Evolutionary conservation across 2,888 invertebrate species (phyloP), one percentile per base, ranked within the genome.

Genomic region (Netelia melanura): DNA sequence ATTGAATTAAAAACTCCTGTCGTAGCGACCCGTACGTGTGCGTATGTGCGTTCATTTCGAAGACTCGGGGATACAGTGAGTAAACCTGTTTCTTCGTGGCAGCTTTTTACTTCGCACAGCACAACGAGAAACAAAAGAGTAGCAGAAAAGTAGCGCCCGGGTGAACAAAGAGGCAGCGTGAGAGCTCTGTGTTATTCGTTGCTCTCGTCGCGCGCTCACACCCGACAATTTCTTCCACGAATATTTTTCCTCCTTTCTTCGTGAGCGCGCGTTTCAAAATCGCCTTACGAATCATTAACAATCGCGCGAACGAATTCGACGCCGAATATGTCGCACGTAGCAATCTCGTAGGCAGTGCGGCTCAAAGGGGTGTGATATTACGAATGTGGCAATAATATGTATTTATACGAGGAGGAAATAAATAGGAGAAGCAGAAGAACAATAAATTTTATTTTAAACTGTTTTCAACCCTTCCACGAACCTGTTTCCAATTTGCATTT

Each of bases 1-100:
- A 85, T 85, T 85, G 85, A 85, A 85, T 85, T 85, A 85, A 85
- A 85, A 85, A 85, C 64, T 78, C 30, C 54, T 54, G 75, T 56
- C 17, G 68, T 38, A 48, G 9, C 54, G 62, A 25, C 58, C 43
- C 58, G 64, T 23, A 58, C 52, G 21, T 48, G 23, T 43, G 61
- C 58, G 56, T 30, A 3, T 30, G 30, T 5, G 5, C 30, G 30
- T 30, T 30, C 30, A 5, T 30, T 5, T 3, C 30, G 30, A 30
- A 30, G 30, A 30, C 30, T 30, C 25, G 25, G 71, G 58, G 43
- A 68, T 75, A 72, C 78, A 64, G 74, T 43, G 78, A 71, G 82
- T 62, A 85, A 85, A 85, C 85, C 85, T 85, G 85, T 85, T 83
- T 74, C 77, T 10, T 30, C 81, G 71, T 44, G 43, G 64, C 62